These are phyloP conservation scores for Indri indri DNA, from an alignment of 2,113 vertebrate species.

Conservation along the genomic window DNA sequence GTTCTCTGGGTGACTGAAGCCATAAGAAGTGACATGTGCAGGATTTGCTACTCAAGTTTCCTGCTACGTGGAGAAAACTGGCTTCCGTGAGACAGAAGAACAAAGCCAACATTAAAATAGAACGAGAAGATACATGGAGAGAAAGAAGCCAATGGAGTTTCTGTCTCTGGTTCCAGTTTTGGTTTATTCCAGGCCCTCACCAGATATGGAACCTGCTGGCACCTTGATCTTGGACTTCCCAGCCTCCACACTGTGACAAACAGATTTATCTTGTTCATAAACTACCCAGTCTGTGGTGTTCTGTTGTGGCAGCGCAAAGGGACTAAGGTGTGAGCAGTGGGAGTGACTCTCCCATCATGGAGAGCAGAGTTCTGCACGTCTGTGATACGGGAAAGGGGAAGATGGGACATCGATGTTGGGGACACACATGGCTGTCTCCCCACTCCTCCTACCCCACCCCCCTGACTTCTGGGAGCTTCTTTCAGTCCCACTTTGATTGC, in stretches of 20 bases:
- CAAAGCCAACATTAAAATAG: not conserved
- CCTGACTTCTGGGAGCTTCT: not conserved
- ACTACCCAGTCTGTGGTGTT: no score
- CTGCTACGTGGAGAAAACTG: not conserved
- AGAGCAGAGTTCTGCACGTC: no score
- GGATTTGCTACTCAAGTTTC: not conserved
- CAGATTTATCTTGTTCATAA: no score
- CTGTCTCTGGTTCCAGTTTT: not conserved
- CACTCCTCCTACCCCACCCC: not conserved
- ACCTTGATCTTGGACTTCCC: no score
- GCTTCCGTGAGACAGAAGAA: not conserved
- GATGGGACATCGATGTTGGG: no score
- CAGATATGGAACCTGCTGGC: no score
- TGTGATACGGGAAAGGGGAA: no score
- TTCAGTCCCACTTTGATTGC: not conserved
- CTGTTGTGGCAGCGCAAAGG: no score
- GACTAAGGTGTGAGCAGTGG: no score
- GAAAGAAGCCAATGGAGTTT: not conserved
- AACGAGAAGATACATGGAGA: not conserved
- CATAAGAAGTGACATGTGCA: not conserved
- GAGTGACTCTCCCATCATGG: no score
- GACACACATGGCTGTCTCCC: not conserved
- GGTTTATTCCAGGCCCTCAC: not conserved
- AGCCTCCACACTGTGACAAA: no score
- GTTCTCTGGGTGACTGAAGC: not conserved